Percentiles rank a stretch among this genome's conserved stretches.
These are phyloP conservation scores for Xestia xanthographa DNA, from an alignment of 2,888 invertebrate species.

Conservation along the genomic window DNA sequence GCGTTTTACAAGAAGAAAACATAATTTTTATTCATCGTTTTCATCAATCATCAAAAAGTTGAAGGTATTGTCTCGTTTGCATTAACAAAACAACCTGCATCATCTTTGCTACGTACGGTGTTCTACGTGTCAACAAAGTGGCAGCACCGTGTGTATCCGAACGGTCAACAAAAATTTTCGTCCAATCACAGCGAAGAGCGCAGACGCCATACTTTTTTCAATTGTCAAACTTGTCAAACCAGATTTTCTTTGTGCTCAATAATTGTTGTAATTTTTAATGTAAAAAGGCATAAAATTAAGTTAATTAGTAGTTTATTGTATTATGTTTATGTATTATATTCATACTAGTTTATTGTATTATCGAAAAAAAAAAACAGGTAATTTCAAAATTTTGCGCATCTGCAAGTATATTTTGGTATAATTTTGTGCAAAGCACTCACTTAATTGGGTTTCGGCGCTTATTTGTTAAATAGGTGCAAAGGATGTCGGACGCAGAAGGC, in stretches of 20 bases:
- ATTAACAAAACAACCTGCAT: not conserved
- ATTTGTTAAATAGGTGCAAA: not conserved
- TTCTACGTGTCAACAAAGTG: not conserved
- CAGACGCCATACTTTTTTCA: conserved; percentile 1
- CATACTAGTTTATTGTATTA: not conserved
- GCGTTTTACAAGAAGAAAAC: conserved; percentile 2
- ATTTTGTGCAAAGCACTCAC: conserved; percentile 1
- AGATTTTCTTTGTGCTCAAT: not conserved
- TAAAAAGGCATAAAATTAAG: not conserved
- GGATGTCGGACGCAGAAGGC: conserved; percentile 1
- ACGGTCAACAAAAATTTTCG: conserved; percentile 1
- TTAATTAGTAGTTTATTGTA: not conserved
- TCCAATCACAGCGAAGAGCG: not conserved
- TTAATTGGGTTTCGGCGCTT: not conserved
- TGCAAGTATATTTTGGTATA: not conserved
- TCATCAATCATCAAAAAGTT: no score
- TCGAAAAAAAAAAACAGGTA: not conserved
- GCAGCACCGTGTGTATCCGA: not conserved
- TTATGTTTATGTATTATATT: no score
- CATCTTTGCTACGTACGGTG: not conserved
- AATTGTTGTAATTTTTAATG: not conserved
- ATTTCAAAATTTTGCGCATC: conserved; percentile 3
- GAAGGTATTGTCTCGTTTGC: not conserved
- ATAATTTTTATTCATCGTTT: not conserved
- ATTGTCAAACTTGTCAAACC: no score